Evolutionary conservation across 2,113 vertebrate genomes (phyloP).

Genomic region (Leptocoma aspasia): DNA sequence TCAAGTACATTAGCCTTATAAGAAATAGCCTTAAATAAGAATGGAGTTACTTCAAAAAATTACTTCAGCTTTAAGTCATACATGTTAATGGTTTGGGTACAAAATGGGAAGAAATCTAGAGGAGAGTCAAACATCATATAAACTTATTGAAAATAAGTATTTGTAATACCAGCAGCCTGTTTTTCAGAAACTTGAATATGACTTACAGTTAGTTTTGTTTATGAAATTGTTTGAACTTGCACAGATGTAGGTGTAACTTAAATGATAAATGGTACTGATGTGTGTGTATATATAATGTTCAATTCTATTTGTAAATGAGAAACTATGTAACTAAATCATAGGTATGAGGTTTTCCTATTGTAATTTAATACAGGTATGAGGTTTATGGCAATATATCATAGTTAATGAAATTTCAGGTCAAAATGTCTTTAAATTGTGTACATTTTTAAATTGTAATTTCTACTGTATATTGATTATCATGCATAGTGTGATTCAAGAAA

Average conservation of each 20-base stretch:
- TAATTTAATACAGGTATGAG: conserved; percentile 81
- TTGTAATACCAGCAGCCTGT: conserved; percentile 79
- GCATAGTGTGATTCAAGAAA: conserved; percentile 97
- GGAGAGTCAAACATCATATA: conserved; percentile 20
- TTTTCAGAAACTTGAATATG: conserved; percentile 81
- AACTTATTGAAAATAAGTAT: conserved; percentile 63
- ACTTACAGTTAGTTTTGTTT: conserved; percentile 81
- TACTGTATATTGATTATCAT: conserved; percentile 97
- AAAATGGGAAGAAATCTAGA: conserved; percentile 24
- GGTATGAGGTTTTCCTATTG: conserved; percentile 79
- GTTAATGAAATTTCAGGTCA: conserved; percentile 81
- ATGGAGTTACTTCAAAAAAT: conserved; percentile 16
- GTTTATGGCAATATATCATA: conserved; percentile 83
- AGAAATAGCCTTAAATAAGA: conserved; percentile 72
- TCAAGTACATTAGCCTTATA: conserved; percentile 53
- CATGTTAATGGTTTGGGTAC: neutral
- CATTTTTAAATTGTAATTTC: conserved; percentile 97
- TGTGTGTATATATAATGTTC: conserved; percentile 79
- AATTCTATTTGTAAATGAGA: conserved; percentile 82
- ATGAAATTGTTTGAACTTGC: conserved; percentile 85
- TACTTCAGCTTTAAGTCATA: conserved; percentile 54
- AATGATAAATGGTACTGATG: conserved; percentile 80
- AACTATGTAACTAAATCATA: conserved; percentile 73
- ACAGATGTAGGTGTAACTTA: conserved; percentile 82
- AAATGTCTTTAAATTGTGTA: conserved; percentile 91